Conservation (phyloP, 1,140 invertebrate species). For the Brachionus manjavacas region DNA sequence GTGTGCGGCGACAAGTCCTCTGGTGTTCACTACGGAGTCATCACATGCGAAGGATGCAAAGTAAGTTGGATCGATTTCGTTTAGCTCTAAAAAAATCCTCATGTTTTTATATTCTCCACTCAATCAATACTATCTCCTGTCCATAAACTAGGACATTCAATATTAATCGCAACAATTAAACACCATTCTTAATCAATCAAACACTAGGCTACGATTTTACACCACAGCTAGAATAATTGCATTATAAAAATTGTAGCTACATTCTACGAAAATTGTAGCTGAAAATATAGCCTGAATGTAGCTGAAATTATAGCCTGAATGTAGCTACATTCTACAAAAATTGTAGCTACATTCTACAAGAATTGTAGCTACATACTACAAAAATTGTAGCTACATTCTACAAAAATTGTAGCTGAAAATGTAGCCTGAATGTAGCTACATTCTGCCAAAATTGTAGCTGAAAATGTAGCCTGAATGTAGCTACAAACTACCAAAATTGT, state of each 20-base stretch:
- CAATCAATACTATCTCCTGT: not conserved
- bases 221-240: no score
- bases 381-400: not conserved
- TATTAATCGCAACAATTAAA: not conserved
- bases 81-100: not conserved
- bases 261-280: not conserved
- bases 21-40: constrained; percentile 60
- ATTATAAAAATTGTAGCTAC: not conserved
- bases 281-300: no score
- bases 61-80: constrained; percentile 44
- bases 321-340: not conserved
- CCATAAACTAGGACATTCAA: not conserved
- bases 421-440: not conserved
- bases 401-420: not conserved
- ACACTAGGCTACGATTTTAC: no score
- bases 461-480: not conserved
- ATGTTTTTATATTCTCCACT: not conserved
- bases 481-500: not conserved
- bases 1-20: constrained; percentile 57
- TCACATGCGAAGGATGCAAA: constrained; percentile 61
- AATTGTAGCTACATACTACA: not conserved
- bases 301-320: no score
- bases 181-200: no score
- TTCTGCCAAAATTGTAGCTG: not conserved
- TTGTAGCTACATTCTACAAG: not conserved